These are phyloP conservation scores for Anadara kagoshimensis DNA, from an alignment of 1,140 invertebrate genomes.

Conservation along the genomic window DNA sequence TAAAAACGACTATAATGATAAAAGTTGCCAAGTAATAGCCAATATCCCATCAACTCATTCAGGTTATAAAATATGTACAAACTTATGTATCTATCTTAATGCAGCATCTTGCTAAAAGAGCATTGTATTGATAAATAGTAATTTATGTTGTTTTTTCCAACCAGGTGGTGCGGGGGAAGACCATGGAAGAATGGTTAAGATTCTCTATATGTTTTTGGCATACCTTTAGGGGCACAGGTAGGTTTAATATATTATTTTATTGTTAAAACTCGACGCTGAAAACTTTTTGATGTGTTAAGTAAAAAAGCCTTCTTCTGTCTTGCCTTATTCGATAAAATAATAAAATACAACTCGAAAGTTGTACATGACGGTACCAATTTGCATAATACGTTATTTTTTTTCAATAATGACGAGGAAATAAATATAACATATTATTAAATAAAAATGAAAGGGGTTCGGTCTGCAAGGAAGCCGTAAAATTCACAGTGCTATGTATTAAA, in stretches of 20 bases:
- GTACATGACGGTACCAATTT: neutral
- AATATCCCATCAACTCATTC: too few relatives aligned
- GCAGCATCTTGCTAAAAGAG: neutral
- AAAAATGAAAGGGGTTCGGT: too few relatives aligned
- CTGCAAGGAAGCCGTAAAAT: too few relatives aligned
- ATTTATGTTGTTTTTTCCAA: neutral
- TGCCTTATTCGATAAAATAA: neutral
- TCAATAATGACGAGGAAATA: too few relatives aligned
- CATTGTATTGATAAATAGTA: neutral
- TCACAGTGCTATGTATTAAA: too few relatives aligned
- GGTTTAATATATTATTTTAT: neutral
- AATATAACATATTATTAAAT: too few relatives aligned
- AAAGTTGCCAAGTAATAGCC: too few relatives aligned
- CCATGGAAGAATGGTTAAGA: constrained; percentile 82
- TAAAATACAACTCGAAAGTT: neutral
- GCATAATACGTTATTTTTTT: too few relatives aligned
- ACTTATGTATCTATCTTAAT: neutral
- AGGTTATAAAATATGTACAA: neutral
- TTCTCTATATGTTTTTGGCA: constrained; percentile 78
- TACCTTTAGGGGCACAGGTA: constrained; percentile 75
- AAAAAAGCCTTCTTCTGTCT: too few relatives aligned
- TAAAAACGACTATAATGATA: too few relatives aligned
- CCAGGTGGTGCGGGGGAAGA: constrained; percentile 71
- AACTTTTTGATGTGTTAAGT: neutral
- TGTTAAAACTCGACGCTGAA: neutral